Percentiles rank a stretch among this genome's conserved stretches.
Conservation (phyloP, 2,113 vertebrate genomes). For the Antechinus flavipes region DNA sequence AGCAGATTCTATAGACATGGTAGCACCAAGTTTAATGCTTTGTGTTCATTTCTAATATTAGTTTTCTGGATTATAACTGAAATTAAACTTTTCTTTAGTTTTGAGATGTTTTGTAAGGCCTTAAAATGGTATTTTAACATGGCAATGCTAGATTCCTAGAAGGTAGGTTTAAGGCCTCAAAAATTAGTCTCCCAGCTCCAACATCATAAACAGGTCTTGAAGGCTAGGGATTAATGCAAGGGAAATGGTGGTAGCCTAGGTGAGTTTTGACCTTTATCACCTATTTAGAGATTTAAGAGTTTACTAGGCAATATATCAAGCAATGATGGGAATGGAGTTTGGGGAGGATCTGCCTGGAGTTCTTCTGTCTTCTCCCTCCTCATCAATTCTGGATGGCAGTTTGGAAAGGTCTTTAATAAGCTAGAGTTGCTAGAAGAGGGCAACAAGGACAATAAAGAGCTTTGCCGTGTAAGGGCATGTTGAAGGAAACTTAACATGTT, state of each 20-base stretch:
- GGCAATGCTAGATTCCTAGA: background rate
- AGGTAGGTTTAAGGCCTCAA: background rate
- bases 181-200: background rate
- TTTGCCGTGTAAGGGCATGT: background rate
- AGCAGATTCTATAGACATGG: background rate
- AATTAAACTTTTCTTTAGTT: background rate
- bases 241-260: no score
- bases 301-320: no score
- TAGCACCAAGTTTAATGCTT: background rate
- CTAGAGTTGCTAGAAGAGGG: background rate
- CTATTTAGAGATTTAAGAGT: no score
- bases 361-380: no score
- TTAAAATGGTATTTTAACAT: background rate
- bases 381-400: no score
- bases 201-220: no score
- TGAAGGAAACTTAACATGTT: background rate
- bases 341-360: no score
- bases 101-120: background rate
- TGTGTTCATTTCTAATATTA: background rate
- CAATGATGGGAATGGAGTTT: no score
- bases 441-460: background rate
- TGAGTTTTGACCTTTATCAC: no score
- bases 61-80: background rate
- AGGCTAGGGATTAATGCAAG: no score
- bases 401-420: background rate